Percentiles rank a stretch among this genome's conserved stretches.
These are phyloP conservation scores for Dynastes grantii DNA, from an alignment of 2,888 invertebrate species.

Conservation along the genomic window DNA sequence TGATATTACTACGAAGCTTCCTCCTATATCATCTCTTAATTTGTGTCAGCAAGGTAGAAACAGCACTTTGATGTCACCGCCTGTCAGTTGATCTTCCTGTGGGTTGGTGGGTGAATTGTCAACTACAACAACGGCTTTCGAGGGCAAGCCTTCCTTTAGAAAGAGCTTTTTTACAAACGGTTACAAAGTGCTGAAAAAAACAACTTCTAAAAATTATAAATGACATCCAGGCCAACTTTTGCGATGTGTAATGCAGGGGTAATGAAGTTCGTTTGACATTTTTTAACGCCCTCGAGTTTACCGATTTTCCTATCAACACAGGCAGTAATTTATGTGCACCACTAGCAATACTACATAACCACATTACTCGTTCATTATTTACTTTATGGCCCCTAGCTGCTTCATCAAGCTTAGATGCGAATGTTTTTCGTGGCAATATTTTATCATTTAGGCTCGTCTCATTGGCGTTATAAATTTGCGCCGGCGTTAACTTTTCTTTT, in stretches of 20 bases:
- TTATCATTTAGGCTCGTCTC: background rate
- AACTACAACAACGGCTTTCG: constrained; percentile 8
- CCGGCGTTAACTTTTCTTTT: background rate
- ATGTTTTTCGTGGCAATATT: constrained; percentile 17
- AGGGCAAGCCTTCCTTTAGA: background rate
- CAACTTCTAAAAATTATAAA: constrained; percentile 4
- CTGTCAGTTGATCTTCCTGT: background rate
- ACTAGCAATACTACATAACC: too few relatives aligned
- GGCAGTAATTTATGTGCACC: background rate
- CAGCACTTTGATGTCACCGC: background rate
- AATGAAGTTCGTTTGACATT: constrained; percentile 11
- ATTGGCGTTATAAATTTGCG: background rate
- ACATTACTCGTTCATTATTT: background rate
- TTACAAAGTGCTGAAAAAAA: background rate
- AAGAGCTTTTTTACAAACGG: background rate
- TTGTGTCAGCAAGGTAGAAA: background rate
- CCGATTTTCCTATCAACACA: constrained; percentile 4
- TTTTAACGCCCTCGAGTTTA: constrained; percentile 13
- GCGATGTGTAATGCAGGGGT: constrained; percentile 20
- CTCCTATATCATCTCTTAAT: too few relatives aligned
- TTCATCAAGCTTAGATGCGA: constrained; percentile 21
- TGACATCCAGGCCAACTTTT: constrained; percentile 17
- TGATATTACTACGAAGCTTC: too few relatives aligned
- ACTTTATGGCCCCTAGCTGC: constrained; percentile 10
- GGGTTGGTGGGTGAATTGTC: background rate